Evolutionary conservation across 2,888 invertebrate genomes (phyloP), one percentile per base, ranked within the genome.

Genomic region (Aporophyla nigra): DNA sequence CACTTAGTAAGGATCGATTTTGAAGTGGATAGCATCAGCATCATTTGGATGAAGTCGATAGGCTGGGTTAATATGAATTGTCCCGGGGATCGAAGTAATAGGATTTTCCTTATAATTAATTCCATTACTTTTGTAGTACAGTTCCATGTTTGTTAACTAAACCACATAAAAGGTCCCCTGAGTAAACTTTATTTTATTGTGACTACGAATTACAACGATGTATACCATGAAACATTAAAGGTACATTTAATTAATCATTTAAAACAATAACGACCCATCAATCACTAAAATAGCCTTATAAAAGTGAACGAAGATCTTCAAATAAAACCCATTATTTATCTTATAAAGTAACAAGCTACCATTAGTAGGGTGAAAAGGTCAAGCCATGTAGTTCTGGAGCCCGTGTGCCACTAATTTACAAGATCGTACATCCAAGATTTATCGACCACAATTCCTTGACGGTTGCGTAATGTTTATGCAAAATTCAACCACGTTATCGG

Each of bases 391-490:
- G 80, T 51, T 56, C 12, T 24, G 43, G 80, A 70, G 62, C 4
- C 67, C 61, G 12, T 83, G 68, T 68, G 43, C 58, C 61, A 14
- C 56, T 68, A 73, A 78, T 71, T 71, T 72, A 63, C 71, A 76
- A 74, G 69, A 80, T 76, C 51, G 78, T 72, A 76, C 75, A 80
- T 78, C 76, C 76, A 70, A 77, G 88, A 87, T 83, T 87, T 87
- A 88, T 83, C 49, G 75, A 5, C 67, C 24, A 75, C 81, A 77
- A 63, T 76, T 49, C 62, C 54, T 43, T 58, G 63, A 51, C 61
- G 62, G 76, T 81, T 84, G 58, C 54, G 72, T 61, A 84, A 85
- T 78, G 58, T 82, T 87, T 84, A 88, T 82, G 85, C 77, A 83
- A 84, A 86, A 87, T 80, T 71, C 72, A 63, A 66, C 62, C n/a